Conservation (phyloP, 2,797 vertebrate species). For the Chaetodon trifasciatus region DNA sequence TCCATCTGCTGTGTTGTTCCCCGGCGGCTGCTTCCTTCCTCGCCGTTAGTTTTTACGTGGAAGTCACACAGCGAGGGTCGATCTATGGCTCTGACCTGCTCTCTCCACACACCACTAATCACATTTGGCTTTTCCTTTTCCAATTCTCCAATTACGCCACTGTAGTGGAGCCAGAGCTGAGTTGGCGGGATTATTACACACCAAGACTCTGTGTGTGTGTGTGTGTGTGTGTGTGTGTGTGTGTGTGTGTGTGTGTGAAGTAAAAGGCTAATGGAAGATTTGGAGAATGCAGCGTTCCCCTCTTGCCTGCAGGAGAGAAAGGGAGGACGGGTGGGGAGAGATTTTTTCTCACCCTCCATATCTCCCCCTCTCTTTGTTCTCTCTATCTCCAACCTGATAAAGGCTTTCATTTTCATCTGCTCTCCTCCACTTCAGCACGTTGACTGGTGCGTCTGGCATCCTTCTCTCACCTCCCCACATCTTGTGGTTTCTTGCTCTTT, state of each 20-base stretch:
- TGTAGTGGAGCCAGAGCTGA: constrained; percentile 39
- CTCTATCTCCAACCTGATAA: constrained; percentile 12
- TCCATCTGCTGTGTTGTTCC: background rate
- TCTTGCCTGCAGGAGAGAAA: background rate
- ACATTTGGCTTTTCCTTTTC: constrained; percentile 36
- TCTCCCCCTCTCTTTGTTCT: constrained; percentile 1
- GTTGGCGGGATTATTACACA: constrained; percentile 15
- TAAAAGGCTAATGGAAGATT: constrained; percentile 10
- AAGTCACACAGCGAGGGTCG: background rate
- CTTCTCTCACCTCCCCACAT: background rate
- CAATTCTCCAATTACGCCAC: constrained; percentile 45
- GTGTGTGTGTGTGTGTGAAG: background rate
- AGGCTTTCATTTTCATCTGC: constrained; percentile 10
- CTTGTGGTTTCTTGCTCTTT: background rate
- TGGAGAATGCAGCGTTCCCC: background rate
- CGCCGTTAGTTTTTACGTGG: constrained; percentile 18
- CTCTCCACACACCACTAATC: constrained; percentile 37
- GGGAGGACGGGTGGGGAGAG: background rate
- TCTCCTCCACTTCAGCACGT: constrained; percentile 14
- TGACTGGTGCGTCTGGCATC: background rate
- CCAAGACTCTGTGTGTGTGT: background rate
- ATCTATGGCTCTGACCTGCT: constrained; percentile 38
- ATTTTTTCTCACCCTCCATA: background rate
- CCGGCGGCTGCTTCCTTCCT: background rate
- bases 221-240: constrained; percentile 3